Conservation (phyloP, 2,888 invertebrate genomes). For the Tuta absoluta region DNA sequence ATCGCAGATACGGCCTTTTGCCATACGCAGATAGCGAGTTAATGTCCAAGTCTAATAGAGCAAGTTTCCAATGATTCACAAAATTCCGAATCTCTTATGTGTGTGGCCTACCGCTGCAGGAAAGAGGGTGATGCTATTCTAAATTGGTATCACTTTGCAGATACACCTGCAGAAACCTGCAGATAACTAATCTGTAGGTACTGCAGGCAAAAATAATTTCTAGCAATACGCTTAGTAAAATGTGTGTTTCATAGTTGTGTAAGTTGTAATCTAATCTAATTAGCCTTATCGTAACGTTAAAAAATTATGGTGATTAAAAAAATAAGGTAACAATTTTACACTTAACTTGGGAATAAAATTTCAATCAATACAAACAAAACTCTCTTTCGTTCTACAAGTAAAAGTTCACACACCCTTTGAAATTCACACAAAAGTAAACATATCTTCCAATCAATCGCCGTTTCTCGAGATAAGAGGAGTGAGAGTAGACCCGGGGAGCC, state of each 20-base stretch:
- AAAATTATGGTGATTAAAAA: too few species aligned
- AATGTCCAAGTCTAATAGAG: background rate
- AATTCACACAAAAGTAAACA: slow-evolving; percentile 14
- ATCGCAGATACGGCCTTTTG: slow-evolving; percentile 24
- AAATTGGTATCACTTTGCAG: background rate
- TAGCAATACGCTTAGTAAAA: too few species aligned
- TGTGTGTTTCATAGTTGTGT: too few species aligned
- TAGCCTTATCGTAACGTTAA: too few species aligned
- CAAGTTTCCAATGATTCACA: background rate
- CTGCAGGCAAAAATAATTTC: too few species aligned
- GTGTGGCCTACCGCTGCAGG: too few species aligned
- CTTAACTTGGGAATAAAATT: background rate
- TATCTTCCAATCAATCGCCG: slow-evolving; percentile 21
- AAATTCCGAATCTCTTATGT: background rate
- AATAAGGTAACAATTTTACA: too few species aligned
- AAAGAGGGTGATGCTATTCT: background rate
- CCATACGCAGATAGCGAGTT: slow-evolving; percentile 6
- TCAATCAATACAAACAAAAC: too few species aligned
- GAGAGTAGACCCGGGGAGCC: slow-evolving; percentile 26
- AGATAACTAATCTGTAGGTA: too few species aligned
- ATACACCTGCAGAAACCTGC: too few species aligned
- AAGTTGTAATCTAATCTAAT: too few species aligned
- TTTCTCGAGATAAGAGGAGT: slow-evolving; percentile 16
- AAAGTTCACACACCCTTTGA: background rate
- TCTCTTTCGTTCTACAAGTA: background rate